These are phyloP conservation scores for Drosophila murphyi DNA, from an alignment of 1,140 invertebrate genomes.

Conservation along the genomic window DNA sequence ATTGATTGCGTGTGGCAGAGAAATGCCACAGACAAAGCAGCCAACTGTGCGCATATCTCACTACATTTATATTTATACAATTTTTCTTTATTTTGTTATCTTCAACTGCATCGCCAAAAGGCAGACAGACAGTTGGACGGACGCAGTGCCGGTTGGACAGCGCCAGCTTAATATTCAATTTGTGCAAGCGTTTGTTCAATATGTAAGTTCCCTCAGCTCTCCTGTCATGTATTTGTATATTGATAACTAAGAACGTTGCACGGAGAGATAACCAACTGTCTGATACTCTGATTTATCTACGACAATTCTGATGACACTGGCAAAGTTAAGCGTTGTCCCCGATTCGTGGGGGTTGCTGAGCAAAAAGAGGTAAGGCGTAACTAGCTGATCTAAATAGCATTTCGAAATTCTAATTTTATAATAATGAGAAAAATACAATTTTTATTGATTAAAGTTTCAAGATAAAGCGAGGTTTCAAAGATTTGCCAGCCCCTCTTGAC, in stretches of 20 bases:
- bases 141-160: constrained; percentile 3
- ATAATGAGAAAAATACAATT: too few species aligned
- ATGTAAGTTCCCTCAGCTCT: constrained; percentile 17
- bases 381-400: too few species aligned
- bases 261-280: too few species aligned
- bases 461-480: too few species aligned
- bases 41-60: constrained; percentile 62
- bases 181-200: constrained; percentile 72
- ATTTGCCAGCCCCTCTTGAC: too few species aligned
- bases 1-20: constrained; percentile 78
- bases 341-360: not conserved
- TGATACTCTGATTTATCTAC: too few species aligned
- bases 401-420: too few species aligned
- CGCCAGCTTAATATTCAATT: constrained; percentile 78
- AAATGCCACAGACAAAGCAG: constrained; percentile 59
- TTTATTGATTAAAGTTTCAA: too few species aligned
- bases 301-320: too few species aligned
- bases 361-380: too few species aligned
- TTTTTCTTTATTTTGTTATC: constrained; percentile 54
- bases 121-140: constrained; percentile 13
- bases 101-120: constrained; percentile 44
- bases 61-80: constrained; percentile 19
- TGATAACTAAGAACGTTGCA: constrained; percentile 14
- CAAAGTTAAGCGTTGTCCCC: too few species aligned
- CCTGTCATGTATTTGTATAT: constrained; percentile 74